Evolutionary conservation across 2,113 vertebrate species (phyloP).

Genomic region (Hipposideros armiger): DNA sequence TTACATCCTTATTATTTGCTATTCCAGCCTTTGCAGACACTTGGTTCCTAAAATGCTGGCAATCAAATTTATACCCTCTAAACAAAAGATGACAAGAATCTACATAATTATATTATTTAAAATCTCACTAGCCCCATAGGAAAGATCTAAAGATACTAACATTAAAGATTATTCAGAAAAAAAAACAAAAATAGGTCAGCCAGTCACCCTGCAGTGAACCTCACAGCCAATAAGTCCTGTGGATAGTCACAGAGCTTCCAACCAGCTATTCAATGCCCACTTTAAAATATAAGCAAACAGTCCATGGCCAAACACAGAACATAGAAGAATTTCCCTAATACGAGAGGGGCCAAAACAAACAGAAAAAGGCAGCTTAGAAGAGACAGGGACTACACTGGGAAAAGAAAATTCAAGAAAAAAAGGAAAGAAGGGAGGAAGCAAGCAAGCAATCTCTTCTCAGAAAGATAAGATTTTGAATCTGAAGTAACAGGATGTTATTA

Average conservation of each 20-base stretch:
- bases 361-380: neutral
- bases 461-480: neutral
- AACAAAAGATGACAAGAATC: conserved; percentile 1
- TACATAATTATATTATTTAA: neutral
- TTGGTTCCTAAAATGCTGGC: neutral
- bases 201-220: neutral
- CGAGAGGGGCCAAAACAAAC: neutral
- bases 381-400: neutral
- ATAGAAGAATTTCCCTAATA: neutral
- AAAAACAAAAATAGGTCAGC: neutral
- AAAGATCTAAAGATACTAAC: neutral
- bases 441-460: neutral
- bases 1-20: neutral
- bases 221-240: neutral
- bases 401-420: neutral
- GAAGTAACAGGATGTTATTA: neutral
- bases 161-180: neutral
- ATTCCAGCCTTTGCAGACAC: neutral
- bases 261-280: neutral
- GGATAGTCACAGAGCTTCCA: neutral
- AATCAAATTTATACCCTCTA: neutral
- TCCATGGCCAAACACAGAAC: neutral
- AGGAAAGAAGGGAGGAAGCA: neutral
- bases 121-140: neutral
- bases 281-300: neutral